Evolutionary conservation across 2,797 vertebrate genomes (phyloP).

Genomic region (Mastacembelus armatus): DNA sequence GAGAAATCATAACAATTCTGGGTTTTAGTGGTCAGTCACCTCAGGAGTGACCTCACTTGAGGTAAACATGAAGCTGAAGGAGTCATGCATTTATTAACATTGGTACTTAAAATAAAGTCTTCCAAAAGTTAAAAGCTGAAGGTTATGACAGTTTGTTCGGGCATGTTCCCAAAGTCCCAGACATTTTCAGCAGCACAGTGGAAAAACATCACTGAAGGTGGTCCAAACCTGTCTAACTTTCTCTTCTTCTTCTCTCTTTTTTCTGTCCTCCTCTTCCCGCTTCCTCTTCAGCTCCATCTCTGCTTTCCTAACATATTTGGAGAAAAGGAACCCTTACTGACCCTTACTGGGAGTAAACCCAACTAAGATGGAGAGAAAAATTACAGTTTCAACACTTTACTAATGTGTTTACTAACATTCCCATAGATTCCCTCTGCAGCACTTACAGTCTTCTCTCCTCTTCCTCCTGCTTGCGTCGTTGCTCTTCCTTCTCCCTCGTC

Average conservation of each 20-base stretch:
- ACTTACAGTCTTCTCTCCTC: constrained; percentile 93
- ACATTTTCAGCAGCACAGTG: background rate
- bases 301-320: constrained; percentile 86
- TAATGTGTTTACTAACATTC: background rate
- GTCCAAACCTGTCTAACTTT: constrained; percentile 89
- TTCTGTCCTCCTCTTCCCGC: constrained; percentile 95
- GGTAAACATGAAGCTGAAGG: constrained; percentile 7
- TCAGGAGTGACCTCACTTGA: background rate
- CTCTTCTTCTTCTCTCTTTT: constrained; percentile 92
- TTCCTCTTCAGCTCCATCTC: constrained; percentile 98
- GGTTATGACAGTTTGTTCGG: background rate
- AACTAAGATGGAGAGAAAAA: background rate
- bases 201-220: background rate
- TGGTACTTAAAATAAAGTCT: background rate
- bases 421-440: background rate
- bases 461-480: constrained; percentile 89
- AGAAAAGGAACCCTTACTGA: background rate
- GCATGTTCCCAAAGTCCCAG: background rate
- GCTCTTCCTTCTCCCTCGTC: constrained; percentile 91
- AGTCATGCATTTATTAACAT: background rate
- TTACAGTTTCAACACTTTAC: background rate
- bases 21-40: background rate
- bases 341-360: background rate
- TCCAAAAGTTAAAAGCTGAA: background rate
- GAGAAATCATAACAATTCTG: background rate